Evolutionary conservation across 2,888 invertebrate species (phyloP), one percentile per base, ranked within the genome.

Genomic region (Dorcus hopei): DNA sequence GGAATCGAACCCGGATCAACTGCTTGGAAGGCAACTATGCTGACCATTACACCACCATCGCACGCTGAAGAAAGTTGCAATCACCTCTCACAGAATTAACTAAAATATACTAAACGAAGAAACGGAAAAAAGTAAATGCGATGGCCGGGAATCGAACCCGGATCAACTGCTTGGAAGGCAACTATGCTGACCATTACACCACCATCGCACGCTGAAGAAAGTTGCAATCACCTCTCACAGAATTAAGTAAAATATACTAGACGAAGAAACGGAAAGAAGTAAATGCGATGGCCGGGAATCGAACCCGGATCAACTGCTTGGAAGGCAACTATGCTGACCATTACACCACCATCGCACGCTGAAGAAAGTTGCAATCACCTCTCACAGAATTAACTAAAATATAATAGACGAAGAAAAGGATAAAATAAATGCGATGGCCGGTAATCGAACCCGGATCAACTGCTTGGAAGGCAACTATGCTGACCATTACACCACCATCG

Each of bases 221-320:
- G 19, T 19, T 19, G 19, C 3, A 2, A 19, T 3, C 2, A 19
- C 2, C 19, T 19, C 3, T 19, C 19, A 19, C 19, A 3, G 19
- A 19, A 19, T 19, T 19, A 19, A 19, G 2, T 19, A 19, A 19
- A 19, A 19, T 19, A 19, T 19, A 19, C 2, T 19, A 19, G 2
- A 3, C 19, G 19, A 19, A 19, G 19, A 19, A 19, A 19, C 19
- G n/a, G n/a, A n/a, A 19, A 19, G 3, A 19, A 19, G 3, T 19
- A 2, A 19, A 2, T 78, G 78, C 78, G 78, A 77, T 77, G 78
- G 77, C 77, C 78, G 78, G 77, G 78, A 78, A 78, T 77, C 78
- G 78, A 78, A 78, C 78, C 77, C 78, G 78, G 77, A 77, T 77
- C 78, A 78, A 77, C 78, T 78, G 77, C 78, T 77, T 77, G 78